Evolutionary conservation across 2,888 invertebrate genomes (phyloP).

Genomic region (Hesperia comma): DNA sequence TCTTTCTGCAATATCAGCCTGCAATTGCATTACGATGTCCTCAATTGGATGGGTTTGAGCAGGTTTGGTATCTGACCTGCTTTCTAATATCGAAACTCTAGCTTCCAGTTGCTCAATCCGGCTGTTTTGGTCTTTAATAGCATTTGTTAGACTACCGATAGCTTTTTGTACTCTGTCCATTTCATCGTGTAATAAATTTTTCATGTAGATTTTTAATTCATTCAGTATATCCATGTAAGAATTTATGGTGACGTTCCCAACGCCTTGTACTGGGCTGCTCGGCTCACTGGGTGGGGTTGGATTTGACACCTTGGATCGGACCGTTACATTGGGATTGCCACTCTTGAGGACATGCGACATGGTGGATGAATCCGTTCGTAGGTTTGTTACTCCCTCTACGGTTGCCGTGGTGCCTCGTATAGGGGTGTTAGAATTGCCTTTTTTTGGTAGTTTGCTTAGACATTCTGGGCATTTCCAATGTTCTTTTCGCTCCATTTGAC

Average conservation of each 20-base stretch:
- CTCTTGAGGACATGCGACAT: too few relatives aligned
- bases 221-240: background rate
- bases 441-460: too few relatives aligned
- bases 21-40: background rate
- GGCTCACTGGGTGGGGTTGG: too few relatives aligned
- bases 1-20: constrained; percentile 12
- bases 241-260: background rate
- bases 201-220: constrained; percentile 5
- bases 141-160: background rate
- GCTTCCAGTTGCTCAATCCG: constrained; percentile 27
- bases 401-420: too few relatives aligned
- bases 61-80: constrained; percentile 10
- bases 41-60: background rate
- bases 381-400: too few relatives aligned
- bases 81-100: constrained; percentile 11
- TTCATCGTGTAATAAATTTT: background rate
- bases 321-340: too few relatives aligned
- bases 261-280: background rate
- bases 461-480: too few relatives aligned
- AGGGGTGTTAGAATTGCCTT: too few relatives aligned
- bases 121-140: constrained; percentile 2
- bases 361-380: too few relatives aligned
- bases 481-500: too few relatives aligned
- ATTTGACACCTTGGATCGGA: too few relatives aligned
- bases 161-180: constrained; percentile 4